Evolutionary conservation across 2,888 invertebrate species (phyloP), one percentile per base, ranked within the genome.

Genomic region (Nesidiocoris tenuis): DNA sequence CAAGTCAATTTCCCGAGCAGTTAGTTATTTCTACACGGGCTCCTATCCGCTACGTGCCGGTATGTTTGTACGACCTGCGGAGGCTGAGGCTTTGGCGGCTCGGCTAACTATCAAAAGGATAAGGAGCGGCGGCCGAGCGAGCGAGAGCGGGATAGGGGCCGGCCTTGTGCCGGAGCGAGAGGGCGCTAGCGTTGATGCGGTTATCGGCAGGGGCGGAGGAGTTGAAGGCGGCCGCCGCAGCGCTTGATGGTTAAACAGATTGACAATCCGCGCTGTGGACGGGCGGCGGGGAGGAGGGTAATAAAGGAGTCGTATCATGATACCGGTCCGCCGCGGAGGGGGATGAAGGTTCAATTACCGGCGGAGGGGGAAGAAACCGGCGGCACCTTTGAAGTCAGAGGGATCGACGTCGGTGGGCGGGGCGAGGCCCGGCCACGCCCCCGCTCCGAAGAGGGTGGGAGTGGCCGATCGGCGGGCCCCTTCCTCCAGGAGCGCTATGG

Each of bases 291-390:
- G 39, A 7, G 39, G 39, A 3, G 39, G 72, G 61, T 61, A 61
- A 54, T 61, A 72, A 72, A 63, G 63, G 39, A 39, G 39, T 39
- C 39, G 39, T 39, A 39, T 39, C 39, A 39, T 39, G 39, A 39
- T 39, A 39, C 39, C 5, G 12, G 39, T 3, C 3, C 5, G 12
- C 39, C 39, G 39, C 66, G 74, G 57, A 17, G 64, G 74, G 74
- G 65, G 65, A 75, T 75, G 65, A 75, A 75, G 65, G 74, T 59
- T 75, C 74, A 65, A 75, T 75, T 75, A 75, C 66, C n/a, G 21
- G 72, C n/a, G 39, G 72, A 39, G 39, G 12, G 12, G 39, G 39
- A 39, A 12, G 39, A 12, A 39, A 39, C 39, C 12, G 12, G 39
- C 72, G 72, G 72, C 63, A 22, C 72, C 72, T 72, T 72, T 72